phyloP scores from a whole-genome alignment of 1,140 invertebrate species.

The Micrasema minimum region DNA sequence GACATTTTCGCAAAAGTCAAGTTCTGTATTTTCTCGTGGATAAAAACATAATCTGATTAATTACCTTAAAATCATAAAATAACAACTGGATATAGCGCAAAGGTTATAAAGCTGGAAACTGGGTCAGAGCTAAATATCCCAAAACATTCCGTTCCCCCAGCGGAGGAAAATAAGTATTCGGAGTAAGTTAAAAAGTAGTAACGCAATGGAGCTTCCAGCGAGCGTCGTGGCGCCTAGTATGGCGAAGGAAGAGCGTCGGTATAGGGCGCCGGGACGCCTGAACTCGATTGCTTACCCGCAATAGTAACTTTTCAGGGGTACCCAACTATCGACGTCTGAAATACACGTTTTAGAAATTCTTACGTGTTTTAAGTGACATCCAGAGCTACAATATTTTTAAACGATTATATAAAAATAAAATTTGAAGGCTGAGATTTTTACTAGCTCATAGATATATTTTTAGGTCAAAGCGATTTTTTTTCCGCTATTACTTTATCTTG shows the following conservation, averaged over 20 bases:
- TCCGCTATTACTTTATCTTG: no score
- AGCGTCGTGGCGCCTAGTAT: constrained; percentile 7
- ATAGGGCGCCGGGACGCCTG: constrained; percentile 28
- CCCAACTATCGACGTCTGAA: neutral
- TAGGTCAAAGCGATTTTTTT: no score
- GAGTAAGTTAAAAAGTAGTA: constrained; percentile 32
- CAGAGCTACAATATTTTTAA: no score
- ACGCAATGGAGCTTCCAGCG: neutral
- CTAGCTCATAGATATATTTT: no score
- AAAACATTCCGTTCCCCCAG: constrained; percentile 24
- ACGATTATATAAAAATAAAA: no score
- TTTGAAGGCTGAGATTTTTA: no score
- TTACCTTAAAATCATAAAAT: constrained; percentile 11
- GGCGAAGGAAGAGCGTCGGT: no score
- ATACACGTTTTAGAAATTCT: no score
- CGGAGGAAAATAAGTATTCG: constrained; percentile 23
- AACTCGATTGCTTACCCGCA: constrained; percentile 3
- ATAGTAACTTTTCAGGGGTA: neutral
- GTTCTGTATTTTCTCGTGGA: no score
- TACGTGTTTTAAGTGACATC: no score
- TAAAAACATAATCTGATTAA: no score
- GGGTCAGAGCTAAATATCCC: constrained; percentile 19
- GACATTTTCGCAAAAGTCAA: no score
- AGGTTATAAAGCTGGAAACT: constrained; percentile 19
- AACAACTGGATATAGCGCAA: constrained; percentile 18